Evolutionary conservation across 1,140 invertebrate genomes (phyloP).

Genomic region (Hylyphantes graminicola): DNA sequence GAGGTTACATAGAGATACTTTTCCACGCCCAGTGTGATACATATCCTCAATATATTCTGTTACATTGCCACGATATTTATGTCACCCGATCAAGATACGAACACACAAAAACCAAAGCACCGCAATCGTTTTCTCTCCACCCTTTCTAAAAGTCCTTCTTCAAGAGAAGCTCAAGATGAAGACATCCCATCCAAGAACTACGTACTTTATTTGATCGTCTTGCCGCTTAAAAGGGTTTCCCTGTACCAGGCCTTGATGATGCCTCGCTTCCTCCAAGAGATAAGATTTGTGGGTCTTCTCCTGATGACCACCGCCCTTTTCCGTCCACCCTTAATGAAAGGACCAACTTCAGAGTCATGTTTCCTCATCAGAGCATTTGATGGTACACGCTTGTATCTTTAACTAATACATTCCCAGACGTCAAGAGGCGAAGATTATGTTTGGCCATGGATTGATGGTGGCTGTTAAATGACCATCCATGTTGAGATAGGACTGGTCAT

Average conservation of each 20-base stretch:
- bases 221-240: slow-evolving; percentile 32
- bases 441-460: slow-evolving; percentile 4
- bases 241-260: neutral
- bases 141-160: too few relatives aligned
- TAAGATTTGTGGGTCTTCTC: slow-evolving; percentile 25
- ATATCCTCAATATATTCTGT: too few relatives aligned
- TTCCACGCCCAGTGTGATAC: too few relatives aligned
- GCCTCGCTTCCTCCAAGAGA: neutral
- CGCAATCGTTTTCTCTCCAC: neutral
- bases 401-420: neutral
- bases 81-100: too few relatives aligned
- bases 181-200: neutral
- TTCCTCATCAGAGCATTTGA: slow-evolving; percentile 5
- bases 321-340: slow-evolving; percentile 3
- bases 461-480: slow-evolving; percentile 5
- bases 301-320: neutral
- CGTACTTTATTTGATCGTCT: slow-evolving; percentile 20
- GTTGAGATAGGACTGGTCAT: neutral
- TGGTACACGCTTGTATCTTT: slow-evolving; percentile 20
- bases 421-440: neutral
- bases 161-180: too few relatives aligned
- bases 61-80: too few relatives aligned
- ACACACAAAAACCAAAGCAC: neutral
- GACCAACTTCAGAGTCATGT: slow-evolving; percentile 12
- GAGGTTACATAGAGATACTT: too few relatives aligned